Evolutionary conservation across 1,140 invertebrate species (phyloP).

Genomic region (Chironomus tepperi): DNA sequence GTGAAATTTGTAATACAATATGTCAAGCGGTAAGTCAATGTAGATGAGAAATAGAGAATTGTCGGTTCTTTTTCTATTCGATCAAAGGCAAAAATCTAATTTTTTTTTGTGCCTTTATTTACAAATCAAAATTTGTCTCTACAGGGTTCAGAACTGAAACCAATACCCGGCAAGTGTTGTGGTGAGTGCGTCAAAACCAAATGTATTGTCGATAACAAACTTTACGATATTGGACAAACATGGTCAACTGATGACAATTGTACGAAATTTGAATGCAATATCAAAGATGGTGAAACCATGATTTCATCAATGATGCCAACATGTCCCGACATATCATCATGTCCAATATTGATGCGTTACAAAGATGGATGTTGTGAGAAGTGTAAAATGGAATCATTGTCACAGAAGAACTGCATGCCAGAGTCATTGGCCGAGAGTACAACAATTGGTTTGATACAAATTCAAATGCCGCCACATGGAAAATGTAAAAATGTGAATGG

Average conservation of each 20-base stretch:
- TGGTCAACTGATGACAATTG: conserved; percentile 61
- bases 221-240: conserved; percentile 44
- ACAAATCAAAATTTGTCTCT: neutral
- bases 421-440: conserved; percentile 42
- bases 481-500: conserved; percentile 50
- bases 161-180: conserved; percentile 49
- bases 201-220: conserved; percentile 51
- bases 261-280: conserved; percentile 49
- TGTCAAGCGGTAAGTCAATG: conserved; percentile 36
- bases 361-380: conserved; percentile 55
- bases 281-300: conserved; percentile 41
- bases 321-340: conserved; percentile 54
- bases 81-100: neutral
- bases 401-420: conserved; percentile 45
- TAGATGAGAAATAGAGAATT: too few relatives aligned
- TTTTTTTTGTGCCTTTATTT: neutral
- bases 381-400: conserved; percentile 46
- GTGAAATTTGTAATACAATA: conserved; percentile 44
- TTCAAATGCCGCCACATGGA: conserved; percentile 42
- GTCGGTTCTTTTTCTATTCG: too few relatives aligned
- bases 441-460: conserved; percentile 48
- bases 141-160: conserved; percentile 48
- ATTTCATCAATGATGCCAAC: conserved; percentile 44
- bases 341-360: conserved; percentile 46
- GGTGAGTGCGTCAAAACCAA: conserved; percentile 56